These are phyloP conservation scores for Macroteleia sp. DNA, from an alignment of 2,888 invertebrate genomes.

Conservation along the genomic window DNA sequence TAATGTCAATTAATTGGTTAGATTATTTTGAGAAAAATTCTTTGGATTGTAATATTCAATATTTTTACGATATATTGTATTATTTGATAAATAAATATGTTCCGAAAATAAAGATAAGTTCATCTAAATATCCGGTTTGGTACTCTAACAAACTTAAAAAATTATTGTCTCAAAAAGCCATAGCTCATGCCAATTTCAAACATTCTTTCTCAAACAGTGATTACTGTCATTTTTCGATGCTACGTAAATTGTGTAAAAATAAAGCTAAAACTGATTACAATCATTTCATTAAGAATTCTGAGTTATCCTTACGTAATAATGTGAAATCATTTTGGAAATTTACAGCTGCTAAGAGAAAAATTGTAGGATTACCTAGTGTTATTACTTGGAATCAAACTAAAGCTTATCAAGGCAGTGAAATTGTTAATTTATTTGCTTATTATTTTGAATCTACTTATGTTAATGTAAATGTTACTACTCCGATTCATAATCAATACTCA, in stretches of 20 bases:
- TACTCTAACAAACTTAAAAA: neutral
- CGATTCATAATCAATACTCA: neutral
- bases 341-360: neutral
- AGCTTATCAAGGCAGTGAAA: neutral
- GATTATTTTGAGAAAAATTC: neutral
- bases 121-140: neutral
- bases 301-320: neutral
- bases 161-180: neutral
- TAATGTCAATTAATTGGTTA: neutral
- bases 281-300: neutral
- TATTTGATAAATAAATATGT: neutral
- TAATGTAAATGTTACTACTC: neutral
- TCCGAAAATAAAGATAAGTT: neutral
- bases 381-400: neutral
- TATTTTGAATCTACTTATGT: slow-evolving; percentile 15
- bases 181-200: neutral
- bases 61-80: neutral
- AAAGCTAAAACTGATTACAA: neutral
- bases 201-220: neutral
- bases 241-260: slow-evolving; percentile 1
- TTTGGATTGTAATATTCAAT: neutral
- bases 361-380: neutral
- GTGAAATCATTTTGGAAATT: slow-evolving; percentile 22
- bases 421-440: slow-evolving; percentile 8
- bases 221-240: neutral